These are phyloP conservation scores for Volucella bombylans DNA, from an alignment of 2,888 invertebrate species.

Conservation along the genomic window DNA sequence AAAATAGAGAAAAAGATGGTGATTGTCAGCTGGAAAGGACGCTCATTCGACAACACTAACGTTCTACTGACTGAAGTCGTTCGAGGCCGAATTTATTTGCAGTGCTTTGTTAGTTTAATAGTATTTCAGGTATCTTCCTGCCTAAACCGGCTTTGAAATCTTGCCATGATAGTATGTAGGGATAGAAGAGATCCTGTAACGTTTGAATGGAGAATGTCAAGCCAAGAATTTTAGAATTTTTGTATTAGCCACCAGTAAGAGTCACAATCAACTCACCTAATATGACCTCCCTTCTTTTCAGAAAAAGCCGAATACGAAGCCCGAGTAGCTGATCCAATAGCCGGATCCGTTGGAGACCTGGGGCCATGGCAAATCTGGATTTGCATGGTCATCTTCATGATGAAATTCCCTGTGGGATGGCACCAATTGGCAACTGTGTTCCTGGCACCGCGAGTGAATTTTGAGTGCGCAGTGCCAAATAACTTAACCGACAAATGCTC, in stretches of 20 bases:
- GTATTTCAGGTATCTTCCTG: no score
- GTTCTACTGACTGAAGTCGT: no score
- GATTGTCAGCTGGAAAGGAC: no score
- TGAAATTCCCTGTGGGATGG: slow-evolving; percentile 91
- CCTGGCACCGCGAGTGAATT: slow-evolving; percentile 87
- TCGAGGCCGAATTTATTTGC: no score
- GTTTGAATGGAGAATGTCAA: no score
- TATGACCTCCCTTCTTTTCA: slow-evolving; percentile 28
- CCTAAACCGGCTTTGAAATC: no score
- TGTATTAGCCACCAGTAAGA: background rate
- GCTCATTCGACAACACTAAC: no score
- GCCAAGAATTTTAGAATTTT: background rate
- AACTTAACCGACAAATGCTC: slow-evolving; percentile 83
- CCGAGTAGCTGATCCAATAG: slow-evolving; percentile 85
- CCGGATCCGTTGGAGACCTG: slow-evolving; percentile 87
- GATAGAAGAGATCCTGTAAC: no score
- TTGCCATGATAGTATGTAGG: no score
- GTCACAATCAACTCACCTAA: background rate
- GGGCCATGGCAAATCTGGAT: slow-evolving; percentile 90
- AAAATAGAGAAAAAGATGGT: no score
- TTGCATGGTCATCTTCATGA: slow-evolving; percentile 87
- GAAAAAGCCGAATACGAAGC: slow-evolving; percentile 71
- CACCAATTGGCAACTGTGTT: slow-evolving; percentile 91
- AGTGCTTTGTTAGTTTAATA: no score
- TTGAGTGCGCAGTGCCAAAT: slow-evolving; percentile 83